Evolutionary conservation across 1,140 invertebrate species (phyloP), one percentile per base, ranked within the genome.

Genomic region (Planococcus citri): DNA sequence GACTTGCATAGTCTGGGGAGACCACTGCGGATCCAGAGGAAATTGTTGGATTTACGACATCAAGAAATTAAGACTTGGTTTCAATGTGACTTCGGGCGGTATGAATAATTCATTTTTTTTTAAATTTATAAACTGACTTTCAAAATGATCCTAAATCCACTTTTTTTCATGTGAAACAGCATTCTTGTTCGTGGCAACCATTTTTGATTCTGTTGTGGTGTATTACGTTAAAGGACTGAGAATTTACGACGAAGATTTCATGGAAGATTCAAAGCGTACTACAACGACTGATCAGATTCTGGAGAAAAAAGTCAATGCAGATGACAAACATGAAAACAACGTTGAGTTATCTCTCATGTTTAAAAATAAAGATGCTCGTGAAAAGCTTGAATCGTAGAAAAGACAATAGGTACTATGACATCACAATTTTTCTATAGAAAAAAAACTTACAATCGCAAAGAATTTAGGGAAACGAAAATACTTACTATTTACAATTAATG

Each of bases 11-110:
- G 69, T 72, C 3, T 72, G 71, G 71, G 69, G 69, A 6, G 27
- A 68, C 3, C 69, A 70, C 9, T 72, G 71, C 17, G 71, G 71
- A 14, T n/a, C 25, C 0, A 25, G 37, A 6, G 71, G 71, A 17
- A 88, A 88, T 74, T 89, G 87, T 75, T 89, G 87, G 87, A 76
- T 88, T 0, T 89, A 88, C 73, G 84, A 88, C 75, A 83, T 85
- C 4, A 82, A 83, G 72, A 80, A 80, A 20, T 76, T 88, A 72
- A 86, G 75, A 86, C 86, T n/a, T n/a, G n/a, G n/a, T n/a, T 75
- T 88, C 29, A 87, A 87, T 76, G 84, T 86, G 67, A 87, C 84
- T 8, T 84, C 87, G 24, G 84, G 81, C 70, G 77, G 83, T 86
- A 73, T 76, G 29, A 6, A 33, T 12, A 3, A 6, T 6, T 12